These are phyloP conservation scores for Apis cerana DNA, from an alignment of 1,140 invertebrate species.

Conservation along the genomic window DNA sequence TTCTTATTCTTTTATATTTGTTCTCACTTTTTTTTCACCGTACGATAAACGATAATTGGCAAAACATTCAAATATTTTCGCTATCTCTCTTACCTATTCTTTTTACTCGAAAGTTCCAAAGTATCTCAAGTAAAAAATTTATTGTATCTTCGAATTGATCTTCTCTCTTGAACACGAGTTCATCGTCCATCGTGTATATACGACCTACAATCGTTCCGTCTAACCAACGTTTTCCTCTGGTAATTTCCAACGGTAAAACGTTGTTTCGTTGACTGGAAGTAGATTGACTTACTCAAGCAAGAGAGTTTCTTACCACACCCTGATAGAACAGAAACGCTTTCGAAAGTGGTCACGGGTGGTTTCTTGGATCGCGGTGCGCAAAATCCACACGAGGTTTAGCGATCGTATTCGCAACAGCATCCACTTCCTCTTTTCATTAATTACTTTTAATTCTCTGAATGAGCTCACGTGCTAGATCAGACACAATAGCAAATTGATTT, in stretches of 20 bases:
- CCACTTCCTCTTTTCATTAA: slow-evolving; percentile 54
- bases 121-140: no score
- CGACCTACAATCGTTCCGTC: background rate
- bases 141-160: background rate
- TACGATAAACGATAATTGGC: no score
- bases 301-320: slow-evolving; percentile 5
- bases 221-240: background rate
- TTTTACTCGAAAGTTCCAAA: no score
- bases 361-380: background rate
- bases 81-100: no score
- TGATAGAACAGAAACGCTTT: slow-evolving; percentile 20
- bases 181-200: background rate
- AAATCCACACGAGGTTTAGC: background rate
- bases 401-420: background rate
- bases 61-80: no score
- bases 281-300: background rate
- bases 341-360: slow-evolving; percentile 19
- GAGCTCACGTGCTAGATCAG: background rate
- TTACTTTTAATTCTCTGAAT: background rate
- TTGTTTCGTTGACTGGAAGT: background rate
- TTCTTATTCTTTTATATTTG: no score
- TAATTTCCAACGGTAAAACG: background rate
- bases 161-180: background rate
- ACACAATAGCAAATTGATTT: background rate
- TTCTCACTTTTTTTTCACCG: no score